These are phyloP conservation scores for Chionodraco myersi DNA, from an alignment of 2,113 vertebrate species.

Conservation along the genomic window DNA sequence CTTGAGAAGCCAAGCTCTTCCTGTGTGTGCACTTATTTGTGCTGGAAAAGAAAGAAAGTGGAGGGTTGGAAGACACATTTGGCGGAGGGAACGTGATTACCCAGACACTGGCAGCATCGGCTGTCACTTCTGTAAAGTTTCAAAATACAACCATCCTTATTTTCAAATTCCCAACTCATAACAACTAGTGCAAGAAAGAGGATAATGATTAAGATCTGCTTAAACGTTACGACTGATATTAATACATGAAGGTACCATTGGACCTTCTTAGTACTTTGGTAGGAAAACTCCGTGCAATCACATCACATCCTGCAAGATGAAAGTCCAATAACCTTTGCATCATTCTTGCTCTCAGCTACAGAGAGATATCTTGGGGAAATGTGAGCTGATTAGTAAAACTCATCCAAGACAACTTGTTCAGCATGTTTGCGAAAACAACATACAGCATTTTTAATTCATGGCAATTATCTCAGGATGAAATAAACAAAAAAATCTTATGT, in stretches of 20 bases:
- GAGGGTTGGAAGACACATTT: slow-evolving; percentile 68
- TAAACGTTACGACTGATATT: slow-evolving; percentile 42
- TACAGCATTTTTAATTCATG: too few species aligned
- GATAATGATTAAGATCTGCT: slow-evolving; percentile 43
- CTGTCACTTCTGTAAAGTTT: slow-evolving; percentile 52
- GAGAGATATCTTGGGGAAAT: slow-evolving; percentile 49
- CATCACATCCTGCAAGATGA: slow-evolving; percentile 65
- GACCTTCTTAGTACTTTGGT: slow-evolving; percentile 59
- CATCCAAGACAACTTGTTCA: slow-evolving; percentile 2
- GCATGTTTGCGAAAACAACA: too few species aligned
- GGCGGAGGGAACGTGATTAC: slow-evolving; percentile 65
- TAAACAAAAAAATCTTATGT: too few species aligned
- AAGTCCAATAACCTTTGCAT: slow-evolving; percentile 76
- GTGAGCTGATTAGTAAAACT: slow-evolving; percentile 43
- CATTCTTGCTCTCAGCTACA: slow-evolving; percentile 62
- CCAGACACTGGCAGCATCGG: slow-evolving; percentile 50
- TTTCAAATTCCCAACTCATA: slow-evolving; percentile 29
- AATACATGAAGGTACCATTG: slow-evolving; percentile 41
- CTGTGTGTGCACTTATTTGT: slow-evolving; percentile 51
- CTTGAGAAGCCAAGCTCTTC: slow-evolving; percentile 40
- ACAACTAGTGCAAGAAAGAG: slow-evolving; percentile 23
- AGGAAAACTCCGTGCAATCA: slow-evolving; percentile 37
- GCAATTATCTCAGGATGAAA: too few species aligned
- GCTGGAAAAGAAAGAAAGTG: slow-evolving; percentile 46
- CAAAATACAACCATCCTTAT: slow-evolving; percentile 40